Conservation (phyloP, 2,797 vertebrate species). For the Triplophysa bombifrons region DNA sequence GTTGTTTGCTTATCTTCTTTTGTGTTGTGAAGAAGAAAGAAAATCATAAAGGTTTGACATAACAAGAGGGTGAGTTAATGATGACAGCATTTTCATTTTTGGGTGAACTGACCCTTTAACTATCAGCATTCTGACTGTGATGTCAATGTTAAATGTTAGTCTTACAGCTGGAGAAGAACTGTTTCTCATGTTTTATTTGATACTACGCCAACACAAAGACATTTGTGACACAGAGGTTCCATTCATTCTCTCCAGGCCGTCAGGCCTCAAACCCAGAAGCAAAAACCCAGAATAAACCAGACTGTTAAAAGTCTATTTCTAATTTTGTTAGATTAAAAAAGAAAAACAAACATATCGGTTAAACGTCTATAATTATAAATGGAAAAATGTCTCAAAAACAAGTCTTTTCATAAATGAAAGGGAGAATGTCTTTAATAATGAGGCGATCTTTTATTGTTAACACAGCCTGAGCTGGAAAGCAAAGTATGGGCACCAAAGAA, state of each 20-base stretch:
- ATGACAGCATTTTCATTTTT: too few species aligned
- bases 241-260: conserved; percentile 68
- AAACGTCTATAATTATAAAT: too few species aligned
- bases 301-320: neutral
- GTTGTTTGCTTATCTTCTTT: too few species aligned
- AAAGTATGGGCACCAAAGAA: neutral
- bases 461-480: conserved; percentile 9
- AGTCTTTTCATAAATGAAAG: too few species aligned
- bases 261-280: conserved; percentile 60
- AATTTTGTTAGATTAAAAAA: too few species aligned
- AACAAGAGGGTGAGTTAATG: too few species aligned
- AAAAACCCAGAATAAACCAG: conserved; percentile 44
- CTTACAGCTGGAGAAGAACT: neutral
- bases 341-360: too few species aligned
- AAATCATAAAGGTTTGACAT: too few species aligned
- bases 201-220: conserved; percentile 58
- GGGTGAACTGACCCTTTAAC: neutral
- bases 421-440: too few species aligned
- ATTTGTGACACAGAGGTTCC: conserved; percentile 65
- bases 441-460: neutral
- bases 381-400: too few species aligned
- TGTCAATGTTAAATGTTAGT: conserved; percentile 14
- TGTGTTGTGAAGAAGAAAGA: too few species aligned
- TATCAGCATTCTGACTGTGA: neutral
- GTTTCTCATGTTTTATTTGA: conserved; percentile 65